Percentiles rank a stretch among this genome's conserved stretches.
Conservation (phyloP, 2,113 vertebrate species). For the Trogon surrucura region DNA sequence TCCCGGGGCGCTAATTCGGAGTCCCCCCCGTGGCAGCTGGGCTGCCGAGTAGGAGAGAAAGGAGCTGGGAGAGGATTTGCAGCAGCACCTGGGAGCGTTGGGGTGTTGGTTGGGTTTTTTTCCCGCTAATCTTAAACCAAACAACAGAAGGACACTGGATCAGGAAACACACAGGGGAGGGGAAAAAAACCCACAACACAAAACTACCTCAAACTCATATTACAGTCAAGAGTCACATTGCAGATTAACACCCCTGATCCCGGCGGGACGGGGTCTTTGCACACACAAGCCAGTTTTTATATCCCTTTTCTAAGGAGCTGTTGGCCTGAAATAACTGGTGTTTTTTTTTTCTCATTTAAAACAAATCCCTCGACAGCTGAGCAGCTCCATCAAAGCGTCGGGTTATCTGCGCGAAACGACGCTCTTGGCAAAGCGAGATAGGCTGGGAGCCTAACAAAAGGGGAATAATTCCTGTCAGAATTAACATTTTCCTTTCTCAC, state of each 20-base stretch:
- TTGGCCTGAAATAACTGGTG: background rate
- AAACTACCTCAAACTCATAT: accelerated
- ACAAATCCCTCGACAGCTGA: background rate
- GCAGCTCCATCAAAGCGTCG: background rate
- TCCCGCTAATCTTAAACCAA: background rate
- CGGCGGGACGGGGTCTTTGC: background rate
- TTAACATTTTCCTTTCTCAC: background rate
- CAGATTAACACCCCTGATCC: background rate
- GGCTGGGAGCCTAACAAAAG: too few relatives aligned
- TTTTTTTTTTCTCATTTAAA: background rate
- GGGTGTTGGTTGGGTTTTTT: background rate
- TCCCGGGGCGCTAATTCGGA: background rate
- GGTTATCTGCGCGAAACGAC: accelerated
- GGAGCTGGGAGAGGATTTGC: background rate
- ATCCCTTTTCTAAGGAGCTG: background rate
- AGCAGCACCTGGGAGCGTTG: background rate
- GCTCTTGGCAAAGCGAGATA: background rate
- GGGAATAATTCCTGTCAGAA: background rate
- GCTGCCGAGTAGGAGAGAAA: background rate
- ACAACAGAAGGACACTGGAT: accelerated
- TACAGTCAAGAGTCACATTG: accelerated
- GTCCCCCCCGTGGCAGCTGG: background rate
- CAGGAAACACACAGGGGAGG: background rate
- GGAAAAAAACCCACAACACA: background rate
- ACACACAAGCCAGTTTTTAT: accelerated